Percentiles rank a stretch among this genome's conserved stretches.
These are phyloP conservation scores for Mesorhabditis belari DNA, from an alignment of 2,888 invertebrate species.

Conservation along the genomic window DNA sequence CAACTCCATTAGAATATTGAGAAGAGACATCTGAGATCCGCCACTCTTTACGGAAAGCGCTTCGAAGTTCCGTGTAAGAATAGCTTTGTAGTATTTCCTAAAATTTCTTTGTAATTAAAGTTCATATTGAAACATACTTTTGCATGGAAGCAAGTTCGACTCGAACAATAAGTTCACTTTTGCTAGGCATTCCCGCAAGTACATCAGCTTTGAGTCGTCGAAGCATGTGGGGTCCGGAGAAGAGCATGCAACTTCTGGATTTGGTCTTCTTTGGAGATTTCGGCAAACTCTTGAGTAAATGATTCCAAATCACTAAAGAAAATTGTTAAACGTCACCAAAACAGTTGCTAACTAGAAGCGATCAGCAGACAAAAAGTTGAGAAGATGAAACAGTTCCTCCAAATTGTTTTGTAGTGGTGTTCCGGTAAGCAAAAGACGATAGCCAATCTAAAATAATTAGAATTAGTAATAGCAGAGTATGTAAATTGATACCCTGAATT, in stretches of 20 bases:
- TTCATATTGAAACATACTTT: too few species aligned
- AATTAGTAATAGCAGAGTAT: too few species aligned
- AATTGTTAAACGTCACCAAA: too few species aligned
- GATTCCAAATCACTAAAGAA: too few species aligned
- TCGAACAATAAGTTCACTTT: conserved; percentile 97
- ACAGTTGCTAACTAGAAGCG: too few species aligned
- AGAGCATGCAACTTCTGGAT: conserved; percentile 96
- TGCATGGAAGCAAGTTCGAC: conserved; percentile 96
- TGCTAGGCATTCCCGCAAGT: conserved; percentile 89
- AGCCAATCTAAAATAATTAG: too few species aligned
- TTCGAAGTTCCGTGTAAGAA: conserved; percentile 93
- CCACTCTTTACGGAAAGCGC: conserved; percentile 91
- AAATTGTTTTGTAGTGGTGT: conserved; percentile 94
- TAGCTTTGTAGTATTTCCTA: conserved; percentile 98
- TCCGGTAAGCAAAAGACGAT: conserved; percentile 90
- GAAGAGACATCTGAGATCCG: conserved; percentile 73
- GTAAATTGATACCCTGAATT: too few species aligned
- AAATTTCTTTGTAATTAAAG: too few species aligned
- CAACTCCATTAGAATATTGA: conserved; percentile 99
- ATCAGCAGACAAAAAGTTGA: conserved; percentile 69
- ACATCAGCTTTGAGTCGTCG: conserved; percentile 97
- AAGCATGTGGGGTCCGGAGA: conserved; percentile 95
- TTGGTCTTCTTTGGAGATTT: conserved; percentile 97
- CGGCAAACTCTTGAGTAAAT: conserved; percentile 95
- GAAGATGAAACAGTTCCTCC: conserved; percentile 1